Percentiles rank a stretch among this genome's conserved stretches.
phyloP scores from a whole-genome alignment of 2,113 vertebrate species.

The Spheniscus mendiculus region DNA sequence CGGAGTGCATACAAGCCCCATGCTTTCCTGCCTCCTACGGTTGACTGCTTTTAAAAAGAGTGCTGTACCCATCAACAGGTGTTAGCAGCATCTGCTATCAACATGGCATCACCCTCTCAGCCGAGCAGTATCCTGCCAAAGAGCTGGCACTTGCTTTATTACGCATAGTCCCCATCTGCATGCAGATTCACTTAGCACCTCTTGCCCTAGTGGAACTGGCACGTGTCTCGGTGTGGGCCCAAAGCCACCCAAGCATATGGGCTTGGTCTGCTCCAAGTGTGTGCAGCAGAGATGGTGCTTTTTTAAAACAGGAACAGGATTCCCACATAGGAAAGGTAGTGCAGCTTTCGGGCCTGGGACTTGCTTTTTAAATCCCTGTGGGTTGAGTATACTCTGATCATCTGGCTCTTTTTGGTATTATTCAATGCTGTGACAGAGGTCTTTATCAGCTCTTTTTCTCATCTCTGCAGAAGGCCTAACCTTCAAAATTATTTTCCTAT shows the following conservation, averaged over 20 bases:
- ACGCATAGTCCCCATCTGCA: not conserved
- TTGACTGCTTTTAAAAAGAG: not conserved
- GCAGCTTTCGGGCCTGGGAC: not conserved
- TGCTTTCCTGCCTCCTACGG: not conserved
- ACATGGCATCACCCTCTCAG: not conserved
- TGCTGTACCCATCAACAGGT: not conserved
- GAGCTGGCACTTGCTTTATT: not conserved
- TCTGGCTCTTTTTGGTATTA: not conserved
- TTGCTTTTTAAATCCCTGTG: not conserved
- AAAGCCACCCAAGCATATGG: constrained; percentile 3
- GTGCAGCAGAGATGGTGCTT: not conserved
- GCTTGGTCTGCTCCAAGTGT: not conserved
- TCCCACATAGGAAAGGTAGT: not conserved
- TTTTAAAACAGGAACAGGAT: not conserved
- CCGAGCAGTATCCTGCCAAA: constrained; percentile 18
- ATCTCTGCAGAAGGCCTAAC: not conserved
- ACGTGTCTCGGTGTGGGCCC: not conserved
- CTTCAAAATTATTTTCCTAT: not conserved
- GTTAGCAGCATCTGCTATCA: not conserved
- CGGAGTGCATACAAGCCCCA: accelerated
- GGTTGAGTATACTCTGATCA: not conserved
- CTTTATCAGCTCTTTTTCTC: not conserved
- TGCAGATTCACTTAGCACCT: not conserved
- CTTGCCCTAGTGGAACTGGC: constrained; percentile 12
- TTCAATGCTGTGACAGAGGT: not conserved